Base-by-base conservation (phyloP, 2,113 vertebrate species). In the Myotis yumanensis region DNA sequence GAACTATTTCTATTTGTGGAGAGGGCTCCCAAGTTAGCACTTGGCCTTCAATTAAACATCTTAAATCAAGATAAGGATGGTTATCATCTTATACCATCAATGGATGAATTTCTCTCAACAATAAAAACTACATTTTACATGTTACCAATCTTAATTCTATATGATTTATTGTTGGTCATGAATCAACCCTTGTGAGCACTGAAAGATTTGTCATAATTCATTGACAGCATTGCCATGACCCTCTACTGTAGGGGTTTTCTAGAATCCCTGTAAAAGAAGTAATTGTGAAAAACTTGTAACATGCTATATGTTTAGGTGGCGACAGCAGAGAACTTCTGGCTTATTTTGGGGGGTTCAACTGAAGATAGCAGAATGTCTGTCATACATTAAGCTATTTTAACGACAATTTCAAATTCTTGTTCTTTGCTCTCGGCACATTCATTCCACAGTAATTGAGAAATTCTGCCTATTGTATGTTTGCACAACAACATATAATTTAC, bases 381-480 rank as follows among this genome's bases (percentile, higher is more conserved):
- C 92, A 89, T 71, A 76, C 32, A 62, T 54, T 46, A 69, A 30
- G 32, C 75, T 90, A 90, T 62, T 93, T 77, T 94, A 66, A 96
- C 90, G 88, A 85, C 32, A 86, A 89, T 89, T 96, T 96, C 71
- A 87, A 48, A 80, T 68, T 91, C 83, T 96, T 85, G 37, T 89
- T 69, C 69, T 92, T 95, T 91, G 28, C 69, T 84, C 57, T 79
- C 28, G 91, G 86, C 59, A 94, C 43, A 93, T 77, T 95, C 69
- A 81, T 95, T 95, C 80, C 79, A 91, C 7, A 89, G 89, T 48
- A 97, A 97, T 86, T 82, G 95, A 97, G 93, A 97, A 97, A 96
- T 95, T 92, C 92, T 92, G 68, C 23, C 87, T 95, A 97, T 96
- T 97, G 82, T 93, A 93, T 95, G 85, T 95, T 97, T 96, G 85